Conservation (phyloP, 2,797 vertebrate genomes). For the Pseudochirops corinnae region DNA sequence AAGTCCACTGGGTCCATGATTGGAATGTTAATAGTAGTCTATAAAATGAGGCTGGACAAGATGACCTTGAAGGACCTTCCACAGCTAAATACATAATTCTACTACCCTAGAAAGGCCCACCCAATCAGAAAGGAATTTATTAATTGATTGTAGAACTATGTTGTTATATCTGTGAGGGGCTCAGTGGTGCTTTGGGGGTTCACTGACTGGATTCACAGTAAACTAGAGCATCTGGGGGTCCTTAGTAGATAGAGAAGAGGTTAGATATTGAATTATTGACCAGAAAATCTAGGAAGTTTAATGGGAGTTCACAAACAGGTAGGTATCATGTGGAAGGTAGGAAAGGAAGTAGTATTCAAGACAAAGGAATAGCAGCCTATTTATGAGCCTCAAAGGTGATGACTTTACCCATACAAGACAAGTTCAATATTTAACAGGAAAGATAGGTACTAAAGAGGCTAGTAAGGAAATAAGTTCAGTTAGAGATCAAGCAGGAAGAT, state of each 20-base stretch:
- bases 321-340: background rate
- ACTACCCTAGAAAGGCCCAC: background rate
- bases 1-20: background rate
- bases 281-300: background rate
- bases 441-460: background rate
- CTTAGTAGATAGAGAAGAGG: background rate
- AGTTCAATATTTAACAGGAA: background rate
- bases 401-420: background rate
- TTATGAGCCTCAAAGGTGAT: background rate
- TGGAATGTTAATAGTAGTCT: background rate
- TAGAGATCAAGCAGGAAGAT: background rate
- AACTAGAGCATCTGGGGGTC: background rate
- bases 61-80: background rate
- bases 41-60: background rate
- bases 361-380: background rate
- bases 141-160: background rate
- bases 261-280: background rate
- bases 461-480: background rate
- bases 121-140: background rate
- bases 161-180: background rate
- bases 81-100: background rate
- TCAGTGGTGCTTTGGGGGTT: background rate
- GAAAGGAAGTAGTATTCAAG: background rate
- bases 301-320: background rate
- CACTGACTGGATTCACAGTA: background rate